Percentiles rank a stretch among this genome's conserved stretches.
These are phyloP conservation scores for Tridacna crocea DNA, from an alignment of 2,888 invertebrate species.

Conservation along the genomic window DNA sequence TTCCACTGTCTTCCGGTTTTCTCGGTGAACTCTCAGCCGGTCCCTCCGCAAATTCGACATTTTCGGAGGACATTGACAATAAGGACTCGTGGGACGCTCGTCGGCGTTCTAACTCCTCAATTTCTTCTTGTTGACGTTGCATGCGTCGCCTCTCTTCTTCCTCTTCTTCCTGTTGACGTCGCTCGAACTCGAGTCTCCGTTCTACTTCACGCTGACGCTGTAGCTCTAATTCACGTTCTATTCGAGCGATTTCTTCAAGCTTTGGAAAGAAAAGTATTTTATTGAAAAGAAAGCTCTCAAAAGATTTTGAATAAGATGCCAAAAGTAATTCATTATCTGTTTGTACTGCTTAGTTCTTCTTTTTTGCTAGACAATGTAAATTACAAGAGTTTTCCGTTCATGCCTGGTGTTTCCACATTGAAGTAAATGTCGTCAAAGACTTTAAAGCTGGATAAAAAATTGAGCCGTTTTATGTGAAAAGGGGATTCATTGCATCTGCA, in stretches of 20 bases:
- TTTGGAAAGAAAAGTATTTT: constrained; percentile 16
- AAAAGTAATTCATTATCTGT: too few species aligned
- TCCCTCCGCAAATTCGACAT: constrained; percentile 34
- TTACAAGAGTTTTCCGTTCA: too few species aligned
- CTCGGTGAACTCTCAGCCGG: constrained; percentile 50
- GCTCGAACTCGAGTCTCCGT: constrained; percentile 27
- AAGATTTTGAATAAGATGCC: too few species aligned
- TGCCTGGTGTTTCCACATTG: too few species aligned
- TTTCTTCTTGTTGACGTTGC: constrained; percentile 47
- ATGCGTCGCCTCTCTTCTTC: constrained; percentile 42
- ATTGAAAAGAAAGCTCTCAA: too few species aligned
- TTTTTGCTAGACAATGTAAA: too few species aligned
- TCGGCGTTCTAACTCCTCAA: constrained; percentile 51
- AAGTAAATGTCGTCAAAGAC: too few species aligned
- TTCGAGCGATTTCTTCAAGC: constrained; percentile 55
- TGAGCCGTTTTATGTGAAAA: background rate
- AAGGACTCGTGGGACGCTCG: constrained; percentile 60
- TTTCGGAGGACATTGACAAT: constrained; percentile 53
- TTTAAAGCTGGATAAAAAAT: background rate
- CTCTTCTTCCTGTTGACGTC: constrained; percentile 31
- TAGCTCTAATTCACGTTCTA: constrained; percentile 51
- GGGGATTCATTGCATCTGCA: background rate
- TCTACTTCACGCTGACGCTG: constrained; percentile 23
- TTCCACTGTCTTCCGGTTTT: constrained; percentile 48
- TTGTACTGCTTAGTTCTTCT: too few species aligned